Percentiles rank a stretch among this genome's conserved stretches.
Conservation (phyloP, 2,888 invertebrate genomes). For the Platycnemis pennipes region DNA sequence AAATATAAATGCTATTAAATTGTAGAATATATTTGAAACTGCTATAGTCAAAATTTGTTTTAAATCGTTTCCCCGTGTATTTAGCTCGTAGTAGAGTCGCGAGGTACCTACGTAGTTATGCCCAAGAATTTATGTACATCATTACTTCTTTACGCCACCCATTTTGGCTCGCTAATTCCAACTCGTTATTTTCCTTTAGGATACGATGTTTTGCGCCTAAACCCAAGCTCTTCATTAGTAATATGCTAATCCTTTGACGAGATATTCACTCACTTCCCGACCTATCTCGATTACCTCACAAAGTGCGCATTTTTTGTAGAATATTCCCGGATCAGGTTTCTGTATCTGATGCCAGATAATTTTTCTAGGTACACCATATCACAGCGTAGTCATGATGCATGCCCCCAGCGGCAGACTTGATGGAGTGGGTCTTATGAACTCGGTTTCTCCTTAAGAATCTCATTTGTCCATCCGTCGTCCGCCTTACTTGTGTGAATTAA, state of each 20-base stretch:
- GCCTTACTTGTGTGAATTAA: background rate
- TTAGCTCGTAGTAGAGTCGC: too few relatives aligned
- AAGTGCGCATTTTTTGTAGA: background rate
- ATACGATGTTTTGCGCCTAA: background rate
- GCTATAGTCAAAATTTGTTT: too few relatives aligned
- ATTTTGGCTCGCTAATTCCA: background rate
- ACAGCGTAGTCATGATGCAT: background rate
- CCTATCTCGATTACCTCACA: background rate
- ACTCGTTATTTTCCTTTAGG: background rate
- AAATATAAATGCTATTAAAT: too few relatives aligned
- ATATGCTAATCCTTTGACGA: background rate
- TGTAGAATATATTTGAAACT: too few relatives aligned
- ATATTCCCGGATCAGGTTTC: background rate
- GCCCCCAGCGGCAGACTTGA: background rate
- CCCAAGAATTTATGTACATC: background rate
- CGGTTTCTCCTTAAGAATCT: background rate
- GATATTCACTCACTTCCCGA: background rate
- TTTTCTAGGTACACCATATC: background rate
- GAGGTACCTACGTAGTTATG: too few relatives aligned
- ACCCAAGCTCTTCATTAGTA: background rate
- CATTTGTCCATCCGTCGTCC: background rate
- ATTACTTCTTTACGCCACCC: background rate
- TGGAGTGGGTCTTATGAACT: background rate
- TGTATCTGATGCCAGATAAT: background rate
- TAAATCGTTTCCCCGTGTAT: too few relatives aligned